These are phyloP conservation scores for Pteropus rufus DNA, from an alignment of 2,797 vertebrate genomes.

Conservation along the genomic window DNA sequence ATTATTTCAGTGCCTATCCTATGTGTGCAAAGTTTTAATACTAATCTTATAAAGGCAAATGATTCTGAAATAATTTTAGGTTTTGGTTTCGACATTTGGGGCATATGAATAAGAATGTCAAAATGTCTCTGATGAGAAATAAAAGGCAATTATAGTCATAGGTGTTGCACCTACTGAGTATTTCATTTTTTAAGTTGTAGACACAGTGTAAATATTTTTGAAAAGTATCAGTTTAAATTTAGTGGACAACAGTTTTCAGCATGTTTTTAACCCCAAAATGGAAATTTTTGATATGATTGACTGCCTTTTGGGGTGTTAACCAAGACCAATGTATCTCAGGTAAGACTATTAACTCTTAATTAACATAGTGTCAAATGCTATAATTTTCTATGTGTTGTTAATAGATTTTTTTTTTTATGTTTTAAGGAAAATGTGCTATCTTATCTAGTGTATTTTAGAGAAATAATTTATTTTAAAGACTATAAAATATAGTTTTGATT, in stretches of 20 bases:
- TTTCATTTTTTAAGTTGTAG: not conserved
- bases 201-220: not conserved
- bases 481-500: not conserved
- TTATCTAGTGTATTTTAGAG: not conserved
- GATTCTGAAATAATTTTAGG: not conserved
- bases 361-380: not conserved
- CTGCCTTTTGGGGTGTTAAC: not conserved
- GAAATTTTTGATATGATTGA: not conserved
- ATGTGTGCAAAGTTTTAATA: not conserved
- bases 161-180: not conserved
- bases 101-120: not conserved
- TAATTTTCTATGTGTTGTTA: not conserved
- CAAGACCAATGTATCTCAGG: not conserved
- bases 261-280: not conserved
- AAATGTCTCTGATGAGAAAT: constrained; percentile 23
- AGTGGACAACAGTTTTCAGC: not conserved
- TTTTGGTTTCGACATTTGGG: not conserved
- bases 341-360: not conserved
- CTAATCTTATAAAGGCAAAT: not conserved
- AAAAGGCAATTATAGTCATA: not conserved
- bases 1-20: not conserved
- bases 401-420: not conserved
- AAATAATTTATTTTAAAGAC: not conserved
- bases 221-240: not conserved
- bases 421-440: not conserved